Evolutionary conservation across 2,888 invertebrate species (phyloP).

Genomic region (Tiphia femorata): DNA sequence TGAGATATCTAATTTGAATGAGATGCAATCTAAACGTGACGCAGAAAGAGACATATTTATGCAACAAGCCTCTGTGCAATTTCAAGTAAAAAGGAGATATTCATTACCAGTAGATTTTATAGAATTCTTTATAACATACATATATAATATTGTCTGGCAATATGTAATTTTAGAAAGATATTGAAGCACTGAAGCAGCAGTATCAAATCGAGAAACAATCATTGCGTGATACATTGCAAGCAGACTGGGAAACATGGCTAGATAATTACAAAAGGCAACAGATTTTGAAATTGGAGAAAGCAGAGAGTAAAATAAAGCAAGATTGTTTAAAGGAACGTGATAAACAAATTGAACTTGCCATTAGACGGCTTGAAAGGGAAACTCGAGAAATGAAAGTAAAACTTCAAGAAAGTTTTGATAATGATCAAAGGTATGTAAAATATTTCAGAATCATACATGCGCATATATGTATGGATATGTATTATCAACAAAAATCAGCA

Average conservation of each 20-base stretch:
- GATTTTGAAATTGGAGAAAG: slow-evolving; percentile 74
- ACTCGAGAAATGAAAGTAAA: slow-evolving; percentile 72
- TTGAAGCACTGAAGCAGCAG: slow-evolving; percentile 47
- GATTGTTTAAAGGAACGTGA: slow-evolving; percentile 82
- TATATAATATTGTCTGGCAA: background rate
- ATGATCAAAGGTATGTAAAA: slow-evolving; percentile 65
- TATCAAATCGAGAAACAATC: slow-evolving; percentile 70
- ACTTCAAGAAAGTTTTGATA: slow-evolving; percentile 74
- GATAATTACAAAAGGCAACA: slow-evolving; percentile 76
- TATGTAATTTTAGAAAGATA: slow-evolving; percentile 44
- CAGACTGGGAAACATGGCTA: slow-evolving; percentile 77
- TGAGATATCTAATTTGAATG: slow-evolving; percentile 48
- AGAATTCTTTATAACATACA: background rate
- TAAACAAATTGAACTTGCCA: slow-evolving; percentile 82
- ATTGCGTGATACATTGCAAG: slow-evolving; percentile 74
- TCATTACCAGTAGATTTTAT: background rate
- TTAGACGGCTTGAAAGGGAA: slow-evolving; percentile 78
- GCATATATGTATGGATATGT: background rate
- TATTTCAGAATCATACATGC: background rate
- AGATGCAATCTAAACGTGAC: slow-evolving; percentile 49
- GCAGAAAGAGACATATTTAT: slow-evolving; percentile 47
- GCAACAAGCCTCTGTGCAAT: slow-evolving; percentile 42
- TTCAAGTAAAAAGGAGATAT: slow-evolving; percentile 42
- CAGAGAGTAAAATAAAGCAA: slow-evolving; percentile 78
- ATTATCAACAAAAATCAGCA: slow-evolving; percentile 1